phyloP scores from a whole-genome alignment of 2,797 vertebrate species.

The Premnoplex brunnescens region DNA sequence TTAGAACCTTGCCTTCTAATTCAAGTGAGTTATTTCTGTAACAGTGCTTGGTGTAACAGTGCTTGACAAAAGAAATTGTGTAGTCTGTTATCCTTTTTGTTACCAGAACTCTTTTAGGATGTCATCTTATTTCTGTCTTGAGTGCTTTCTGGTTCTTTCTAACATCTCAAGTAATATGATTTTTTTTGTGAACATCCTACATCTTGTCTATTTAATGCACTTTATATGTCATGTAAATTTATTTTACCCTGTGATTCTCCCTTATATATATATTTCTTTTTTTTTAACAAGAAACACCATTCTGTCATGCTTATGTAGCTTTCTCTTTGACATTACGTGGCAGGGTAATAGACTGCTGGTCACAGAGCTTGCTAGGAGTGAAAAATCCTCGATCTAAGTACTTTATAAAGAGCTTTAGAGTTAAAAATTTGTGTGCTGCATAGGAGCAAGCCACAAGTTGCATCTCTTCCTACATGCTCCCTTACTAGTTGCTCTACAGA shows the following conservation, averaged over 20 bases:
- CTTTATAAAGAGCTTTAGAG: background rate
- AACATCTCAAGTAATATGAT: background rate
- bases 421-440: background rate
- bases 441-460: background rate
- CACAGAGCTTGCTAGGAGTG: background rate
- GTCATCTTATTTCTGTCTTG: background rate
- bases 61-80: background rate
- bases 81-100: background rate
- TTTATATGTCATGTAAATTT: background rate
- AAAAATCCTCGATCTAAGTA: background rate
- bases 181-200: background rate
- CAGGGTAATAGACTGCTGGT: background rate
- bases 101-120: background rate
- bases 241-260: background rate
- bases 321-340: background rate
- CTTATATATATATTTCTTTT: background rate
- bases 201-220: background rate
- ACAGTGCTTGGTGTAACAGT: background rate
- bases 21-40: background rate
- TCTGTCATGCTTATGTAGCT: too few species aligned
- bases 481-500: background rate
- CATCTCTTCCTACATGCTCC: background rate
- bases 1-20: background rate
- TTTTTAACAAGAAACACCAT: background rate
- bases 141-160: background rate